Percentiles rank a stretch among this genome's conserved stretches.
phyloP scores from a whole-genome alignment of 2,797 vertebrate species.

The Spondyliosoma cantharus region DNA sequence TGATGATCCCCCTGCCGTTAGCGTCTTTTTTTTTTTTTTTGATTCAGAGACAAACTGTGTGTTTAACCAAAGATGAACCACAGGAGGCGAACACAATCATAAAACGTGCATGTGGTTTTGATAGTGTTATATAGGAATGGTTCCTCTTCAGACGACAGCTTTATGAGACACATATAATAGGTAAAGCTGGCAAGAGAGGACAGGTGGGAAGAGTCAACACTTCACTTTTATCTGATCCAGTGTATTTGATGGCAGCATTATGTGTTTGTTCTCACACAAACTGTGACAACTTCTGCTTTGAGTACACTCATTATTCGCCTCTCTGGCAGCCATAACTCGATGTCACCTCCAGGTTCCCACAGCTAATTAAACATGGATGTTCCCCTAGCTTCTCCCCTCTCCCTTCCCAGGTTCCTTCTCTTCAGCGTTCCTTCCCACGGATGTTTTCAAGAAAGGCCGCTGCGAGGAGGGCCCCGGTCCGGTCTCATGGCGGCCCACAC shows the following conservation, averaged over 20 bases:
- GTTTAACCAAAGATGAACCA: too few species aligned
- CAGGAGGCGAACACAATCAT: conserved; percentile 31
- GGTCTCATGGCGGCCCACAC: conserved; percentile 63
- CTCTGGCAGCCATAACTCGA: conserved; percentile 29
- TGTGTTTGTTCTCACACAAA: conserved; percentile 63
- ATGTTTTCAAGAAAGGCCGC: conserved; percentile 53
- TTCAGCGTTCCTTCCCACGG: conserved; percentile 47
- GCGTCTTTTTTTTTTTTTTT: too few species aligned
- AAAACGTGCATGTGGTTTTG: conserved; percentile 32
- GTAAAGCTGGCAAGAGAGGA: conserved; percentile 22
- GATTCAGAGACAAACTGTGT: too few species aligned
- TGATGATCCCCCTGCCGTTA: too few species aligned
- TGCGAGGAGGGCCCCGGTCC: conserved; percentile 14
- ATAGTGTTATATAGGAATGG: conserved; percentile 25
- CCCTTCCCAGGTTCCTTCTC: conserved; percentile 34
- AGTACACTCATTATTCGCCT: conserved; percentile 14
- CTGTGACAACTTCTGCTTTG: conserved; percentile 72
- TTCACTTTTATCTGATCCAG: conserved; percentile 53
- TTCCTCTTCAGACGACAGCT: conserved; percentile 71
- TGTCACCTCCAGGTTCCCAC: conserved; percentile 51
- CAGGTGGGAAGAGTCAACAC: conserved; percentile 76
- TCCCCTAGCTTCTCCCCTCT: conserved; percentile 21
- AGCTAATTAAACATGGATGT: conserved; percentile 42
- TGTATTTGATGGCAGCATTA: conserved; percentile 29
- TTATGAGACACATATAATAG: conserved; percentile 60